These are phyloP conservation scores for Tricholauxania praeusta DNA, from an alignment of 2,888 invertebrate genomes.

Conservation along the genomic window DNA sequence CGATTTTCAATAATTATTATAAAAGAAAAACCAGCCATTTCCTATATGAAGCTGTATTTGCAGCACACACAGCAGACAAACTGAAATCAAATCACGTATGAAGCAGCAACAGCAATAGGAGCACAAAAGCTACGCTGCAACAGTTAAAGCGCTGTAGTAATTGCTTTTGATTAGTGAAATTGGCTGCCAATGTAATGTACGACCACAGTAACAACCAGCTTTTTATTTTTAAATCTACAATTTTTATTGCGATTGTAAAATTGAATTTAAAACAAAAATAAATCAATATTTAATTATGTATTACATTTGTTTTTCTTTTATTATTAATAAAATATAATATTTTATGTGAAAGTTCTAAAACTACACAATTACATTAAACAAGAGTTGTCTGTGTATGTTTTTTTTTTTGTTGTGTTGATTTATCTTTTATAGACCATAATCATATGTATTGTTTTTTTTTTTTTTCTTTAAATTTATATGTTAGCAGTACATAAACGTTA, in stretches of 20 bases:
- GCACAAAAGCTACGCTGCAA: no score
- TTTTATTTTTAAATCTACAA: slow-evolving; percentile 36
- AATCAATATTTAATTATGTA: slow-evolving; percentile 34
- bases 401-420: slow-evolving; percentile 23
- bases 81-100: no score
- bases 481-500: no score
- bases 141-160: neutral
- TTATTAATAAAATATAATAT: slow-evolving; percentile 33
- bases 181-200: neutral
- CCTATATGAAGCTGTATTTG: neutral
- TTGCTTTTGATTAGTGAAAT: neutral
- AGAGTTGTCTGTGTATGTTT: neutral
- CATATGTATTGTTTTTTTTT: neutral
- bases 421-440: slow-evolving; percentile 12
- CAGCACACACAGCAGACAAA: no score
- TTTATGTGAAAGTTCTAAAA: slow-evolving; percentile 23
- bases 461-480: neutral
- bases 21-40: neutral
- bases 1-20: slow-evolving; percentile 12
- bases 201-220: neutral
- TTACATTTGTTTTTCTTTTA: slow-evolving; percentile 31
- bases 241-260: slow-evolving; percentile 43
- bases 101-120: no score
- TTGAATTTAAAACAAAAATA: slow-evolving; percentile 33
- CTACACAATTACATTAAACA: slow-evolving; percentile 14